Percentiles rank a stretch among this genome's conserved stretches.
phyloP scores from a whole-genome alignment of 2,888 invertebrate species.

The Polydrusus cervinus region DNA sequence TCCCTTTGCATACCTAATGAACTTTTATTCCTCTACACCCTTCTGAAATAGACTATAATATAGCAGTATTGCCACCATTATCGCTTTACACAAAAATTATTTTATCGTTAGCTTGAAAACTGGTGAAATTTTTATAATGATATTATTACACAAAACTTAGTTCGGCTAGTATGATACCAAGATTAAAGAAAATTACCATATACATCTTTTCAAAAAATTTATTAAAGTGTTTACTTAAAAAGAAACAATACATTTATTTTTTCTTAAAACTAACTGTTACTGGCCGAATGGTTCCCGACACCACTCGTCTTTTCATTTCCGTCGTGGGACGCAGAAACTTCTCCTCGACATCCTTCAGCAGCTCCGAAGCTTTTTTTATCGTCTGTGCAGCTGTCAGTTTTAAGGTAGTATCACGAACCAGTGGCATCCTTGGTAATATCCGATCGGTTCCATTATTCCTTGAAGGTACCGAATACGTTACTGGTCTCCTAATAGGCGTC shows the following conservation, averaged over 20 bases:
- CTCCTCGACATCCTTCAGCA: slow-evolving; percentile 39
- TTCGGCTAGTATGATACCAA: too few species aligned
- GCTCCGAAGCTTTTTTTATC: slow-evolving; percentile 35
- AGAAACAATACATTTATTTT: neutral
- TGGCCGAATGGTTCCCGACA: neutral
- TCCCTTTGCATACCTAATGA: too few species aligned
- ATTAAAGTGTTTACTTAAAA: neutral
- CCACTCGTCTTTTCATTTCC: neutral
- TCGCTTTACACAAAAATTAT: too few species aligned
- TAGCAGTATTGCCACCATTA: too few species aligned
- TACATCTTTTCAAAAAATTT: too few species aligned
- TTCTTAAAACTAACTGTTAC: neutral
- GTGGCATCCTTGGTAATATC: slow-evolving; percentile 21
- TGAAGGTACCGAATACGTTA: neutral
- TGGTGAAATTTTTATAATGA: too few species aligned
- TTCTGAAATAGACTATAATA: too few species aligned
- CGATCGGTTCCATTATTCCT: neutral
- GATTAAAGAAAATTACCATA: too few species aligned
- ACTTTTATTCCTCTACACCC: too few species aligned
- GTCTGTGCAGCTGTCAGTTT: slow-evolving; percentile 41
- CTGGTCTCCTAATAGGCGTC: neutral
- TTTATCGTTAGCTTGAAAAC: too few species aligned
- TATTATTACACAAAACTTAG: too few species aligned
- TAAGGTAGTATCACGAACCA: slow-evolving; percentile 30
- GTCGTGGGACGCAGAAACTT: slow-evolving; percentile 20